Evolutionary conservation across 2,888 invertebrate species (phyloP), one percentile per base, ranked within the genome.

Genomic region (Torymus auratus): DNA sequence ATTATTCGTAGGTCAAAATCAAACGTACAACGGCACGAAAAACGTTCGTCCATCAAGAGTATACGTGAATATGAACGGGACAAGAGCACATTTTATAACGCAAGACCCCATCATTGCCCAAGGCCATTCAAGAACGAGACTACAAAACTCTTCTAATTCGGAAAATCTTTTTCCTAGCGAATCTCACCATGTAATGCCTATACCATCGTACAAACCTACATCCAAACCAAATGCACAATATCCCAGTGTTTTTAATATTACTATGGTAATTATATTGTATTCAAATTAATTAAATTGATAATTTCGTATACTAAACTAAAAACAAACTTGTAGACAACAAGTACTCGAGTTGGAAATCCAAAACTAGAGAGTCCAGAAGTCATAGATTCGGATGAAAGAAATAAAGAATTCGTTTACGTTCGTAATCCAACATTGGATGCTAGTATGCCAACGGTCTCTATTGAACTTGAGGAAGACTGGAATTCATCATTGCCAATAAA

Each of bases 41-140:
- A 50, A 56, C 17, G 11, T 15, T 2, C n/a, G 17, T 12, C 56
- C 60, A 15, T 14, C 52, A 2, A 28, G 23, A 62, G 20, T 76
- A 5, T 52, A n/a, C n/a, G n/a, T 20, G 10, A 52, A 62, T 62
- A 14, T 15, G 20, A 81, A 76, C 17, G 50, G 20, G 10, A 64
- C 58, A n/a, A 56, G 52, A 58, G 87, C 86, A 14, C 86, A 88
- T 72, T 86, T 84, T 52, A 86, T 87, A 14, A 85, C 85, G 0
- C 86, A 85, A 74, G 85, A 85, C 23, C 78, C 88, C 11, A 84
- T 86, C 28, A 84, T 89, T 7, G 80, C 87, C 79, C 87, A 88
- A 78, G 86, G 87, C 14, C 87, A 88, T 65, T 88, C 88, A 7
- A 87, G 85, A 52, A 87, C 85, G 11, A 84, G 81, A 69, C 60